phyloP scores from a whole-genome alignment of 2,888 invertebrate genomes.

The Hartigia nigra region DNA sequence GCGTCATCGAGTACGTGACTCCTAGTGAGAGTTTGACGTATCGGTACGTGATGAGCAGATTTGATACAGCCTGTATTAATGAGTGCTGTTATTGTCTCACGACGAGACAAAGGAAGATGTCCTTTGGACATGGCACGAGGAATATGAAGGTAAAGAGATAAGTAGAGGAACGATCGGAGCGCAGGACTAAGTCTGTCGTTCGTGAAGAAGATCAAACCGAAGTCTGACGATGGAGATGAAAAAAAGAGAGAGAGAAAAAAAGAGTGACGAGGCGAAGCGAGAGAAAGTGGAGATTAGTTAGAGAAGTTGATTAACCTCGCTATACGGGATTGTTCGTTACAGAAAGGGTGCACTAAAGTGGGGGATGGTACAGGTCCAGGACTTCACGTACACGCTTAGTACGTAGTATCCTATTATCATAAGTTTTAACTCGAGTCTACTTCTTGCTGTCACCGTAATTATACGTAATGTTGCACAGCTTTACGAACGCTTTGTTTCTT shows the following conservation, averaged over 20 bases:
- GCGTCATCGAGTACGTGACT: neutral
- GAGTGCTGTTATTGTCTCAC: neutral
- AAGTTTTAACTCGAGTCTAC: constrained; percentile 45
- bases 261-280: neutral
- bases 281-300: neutral
- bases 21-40: neutral
- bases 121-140: neutral
- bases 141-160: neutral
- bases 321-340: neutral
- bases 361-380: constrained; percentile 16
- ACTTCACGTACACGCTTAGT: constrained; percentile 28
- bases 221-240: neutral
- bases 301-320: neutral
- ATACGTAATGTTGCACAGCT: constrained; percentile 44
- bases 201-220: no score
- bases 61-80: neutral
- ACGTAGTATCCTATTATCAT: constrained; percentile 42
- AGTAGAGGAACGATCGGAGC: neutral
- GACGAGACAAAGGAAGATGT: neutral
- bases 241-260: neutral
- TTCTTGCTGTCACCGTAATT: constrained; percentile 49
- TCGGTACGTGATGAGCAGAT: neutral
- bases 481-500: constrained; percentile 12
- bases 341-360: neutral
- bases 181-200: neutral